Conservation (phyloP, 2,888 invertebrate genomes). For the Thymelicus lineola region DNA sequence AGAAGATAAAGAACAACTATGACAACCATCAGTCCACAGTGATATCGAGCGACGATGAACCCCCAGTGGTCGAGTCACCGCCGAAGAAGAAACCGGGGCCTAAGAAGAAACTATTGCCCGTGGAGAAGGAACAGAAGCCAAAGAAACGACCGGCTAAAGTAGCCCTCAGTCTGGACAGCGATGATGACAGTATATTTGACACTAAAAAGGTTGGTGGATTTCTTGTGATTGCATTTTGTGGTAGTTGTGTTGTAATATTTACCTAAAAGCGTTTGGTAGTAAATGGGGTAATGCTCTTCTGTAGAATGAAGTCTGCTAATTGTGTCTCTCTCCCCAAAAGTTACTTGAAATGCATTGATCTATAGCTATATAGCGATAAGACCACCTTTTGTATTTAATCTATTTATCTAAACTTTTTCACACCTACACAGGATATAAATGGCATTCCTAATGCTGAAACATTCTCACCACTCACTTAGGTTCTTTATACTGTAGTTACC, state of each 20-base stretch:
- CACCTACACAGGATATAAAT: too few relatives aligned
- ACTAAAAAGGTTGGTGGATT: conserved; percentile 70
- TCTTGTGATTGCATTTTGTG: not conserved
- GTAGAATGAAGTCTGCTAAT: too few relatives aligned
- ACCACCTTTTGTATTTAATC: too few relatives aligned
- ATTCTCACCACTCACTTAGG: too few relatives aligned
- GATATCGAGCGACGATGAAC: conserved; percentile 60
- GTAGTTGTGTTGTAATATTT: not conserved
- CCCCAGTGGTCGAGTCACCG: conserved; percentile 50
- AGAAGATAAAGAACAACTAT: conserved; percentile 43
- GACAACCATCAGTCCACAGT: conserved; percentile 45
- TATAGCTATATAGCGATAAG: too few relatives aligned
- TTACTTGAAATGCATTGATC: too few relatives aligned
- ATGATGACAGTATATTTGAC: conserved; percentile 80
- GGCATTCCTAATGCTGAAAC: too few relatives aligned
- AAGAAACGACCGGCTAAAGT: conserved; percentile 73
- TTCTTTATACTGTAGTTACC: too few relatives aligned
- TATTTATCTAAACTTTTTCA: too few relatives aligned
- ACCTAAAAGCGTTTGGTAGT: too few relatives aligned
- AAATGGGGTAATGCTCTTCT: too few relatives aligned
- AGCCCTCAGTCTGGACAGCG: conserved; percentile 64
- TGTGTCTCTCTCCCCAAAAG: too few relatives aligned
- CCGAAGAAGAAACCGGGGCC: conserved; percentile 70
- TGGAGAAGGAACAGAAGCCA: conserved; percentile 61
- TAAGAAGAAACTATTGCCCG: conserved; percentile 65